Base-by-base conservation (phyloP, 2,797 vertebrate species). In the Periophthalmus magnuspinnatus region DNA sequence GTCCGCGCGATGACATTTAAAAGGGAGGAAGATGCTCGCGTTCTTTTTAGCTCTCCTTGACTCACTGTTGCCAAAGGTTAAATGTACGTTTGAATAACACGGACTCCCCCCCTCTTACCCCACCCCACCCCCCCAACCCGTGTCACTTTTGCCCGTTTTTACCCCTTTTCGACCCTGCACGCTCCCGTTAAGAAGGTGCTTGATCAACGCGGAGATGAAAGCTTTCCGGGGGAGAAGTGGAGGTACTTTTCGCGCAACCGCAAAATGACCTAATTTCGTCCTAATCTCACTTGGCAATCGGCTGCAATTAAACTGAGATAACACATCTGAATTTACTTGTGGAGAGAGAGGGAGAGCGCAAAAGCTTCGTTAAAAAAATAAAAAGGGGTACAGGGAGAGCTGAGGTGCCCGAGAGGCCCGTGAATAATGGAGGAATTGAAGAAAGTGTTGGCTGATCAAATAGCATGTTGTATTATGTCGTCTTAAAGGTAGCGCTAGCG, bases 221-320 rank as follows among this genome's bases (percentile, higher is more conserved):
- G 88, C 74, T 11, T n/a, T 24, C 55, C 32, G 21, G n/a, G 24
- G 62, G 81, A 84, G 81, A 89, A 88, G 85, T 78, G 79, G 79
- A 80, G 80, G 22, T 75, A 79, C 87, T 77, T 87, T 65, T 59
- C 17, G 84, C 80, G 75, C 81, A 86, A 85, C 80, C 78, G 69
- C 82, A 90, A 92, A 91, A 90, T 88, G 87, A 90, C 90, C 88
- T 85, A 89, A 87, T 88, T 91, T 86, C n/a, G 66, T 66, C 80
- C 83, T 87, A 89, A 91, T 91, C 90, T 90, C 59, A 65, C 75
- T 74, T 33, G 80, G 82, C 89, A 86, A 92, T 92, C 88, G 73
- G 75, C 84, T 76, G 86, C 89, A 91, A 92, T 92, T 90, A 89
- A 81, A 84, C 14, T 13, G 75, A 87, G 87, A 88, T 86, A 90